Conservation (phyloP, 2,113 vertebrate genomes). For the Tyrannus savana region DNA sequence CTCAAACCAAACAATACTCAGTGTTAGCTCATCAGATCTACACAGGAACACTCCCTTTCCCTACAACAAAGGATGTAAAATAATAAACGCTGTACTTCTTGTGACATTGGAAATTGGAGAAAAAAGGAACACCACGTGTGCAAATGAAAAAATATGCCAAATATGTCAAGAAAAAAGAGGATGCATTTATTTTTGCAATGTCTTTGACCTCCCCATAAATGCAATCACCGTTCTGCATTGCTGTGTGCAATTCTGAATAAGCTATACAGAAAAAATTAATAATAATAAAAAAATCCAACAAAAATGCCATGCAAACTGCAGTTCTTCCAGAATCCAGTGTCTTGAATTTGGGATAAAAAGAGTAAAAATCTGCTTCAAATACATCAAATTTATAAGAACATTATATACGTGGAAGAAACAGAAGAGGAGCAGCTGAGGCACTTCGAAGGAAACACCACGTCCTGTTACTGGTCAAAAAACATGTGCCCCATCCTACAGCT, state of each 20-base stretch:
- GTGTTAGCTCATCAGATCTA: neutral
- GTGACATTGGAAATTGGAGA: neutral
- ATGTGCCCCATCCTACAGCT: neutral
- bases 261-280: neutral
- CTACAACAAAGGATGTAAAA: neutral
- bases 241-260: neutral
- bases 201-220: accelerated
- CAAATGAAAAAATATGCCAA: neutral
- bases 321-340: neutral
- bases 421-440: neutral
- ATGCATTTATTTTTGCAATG: neutral
- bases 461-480: neutral
- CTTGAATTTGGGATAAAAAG: neutral
- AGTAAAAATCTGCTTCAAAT: neutral
- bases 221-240: neutral
- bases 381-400: neutral
- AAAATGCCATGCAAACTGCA: neutral
- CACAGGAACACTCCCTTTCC: neutral
- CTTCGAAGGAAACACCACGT: neutral
- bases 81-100: neutral
- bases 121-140: neutral
- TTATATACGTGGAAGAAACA: neutral
- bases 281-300: neutral
- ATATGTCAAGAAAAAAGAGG: neutral
- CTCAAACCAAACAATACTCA: neutral